phyloP scores from a whole-genome alignment of 2,888 invertebrate genomes.

The Oscheius sp. region DNA sequence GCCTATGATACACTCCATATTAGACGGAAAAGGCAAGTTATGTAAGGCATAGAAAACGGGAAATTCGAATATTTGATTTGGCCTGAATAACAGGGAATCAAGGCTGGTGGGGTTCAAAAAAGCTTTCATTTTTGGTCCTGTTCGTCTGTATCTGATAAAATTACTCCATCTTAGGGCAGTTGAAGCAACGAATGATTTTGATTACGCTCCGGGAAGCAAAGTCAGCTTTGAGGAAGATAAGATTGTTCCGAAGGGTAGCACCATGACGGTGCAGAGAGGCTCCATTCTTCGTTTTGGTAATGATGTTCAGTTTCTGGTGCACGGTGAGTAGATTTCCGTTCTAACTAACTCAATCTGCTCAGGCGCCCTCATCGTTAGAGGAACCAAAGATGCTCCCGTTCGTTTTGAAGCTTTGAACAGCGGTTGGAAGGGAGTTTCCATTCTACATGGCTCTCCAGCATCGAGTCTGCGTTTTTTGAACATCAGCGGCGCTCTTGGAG shows the following conservation, averaged over 20 bases:
- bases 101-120: not conserved
- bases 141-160: too few species aligned
- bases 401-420: constrained; percentile 31
- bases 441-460: constrained; percentile 29
- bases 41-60: not conserved
- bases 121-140: not conserved
- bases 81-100: not conserved
- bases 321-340: not conserved
- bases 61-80: constrained; percentile 6
- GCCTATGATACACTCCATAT: constrained; percentile 9
- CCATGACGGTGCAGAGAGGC: constrained; percentile 21
- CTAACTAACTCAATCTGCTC: not conserved
- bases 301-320: constrained; percentile 1
- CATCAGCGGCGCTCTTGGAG: constrained; percentile 34
- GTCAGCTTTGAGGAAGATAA: not conserved
- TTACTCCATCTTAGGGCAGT: constrained; percentile 10
- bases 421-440: constrained; percentile 39
- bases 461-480: constrained; percentile 32
- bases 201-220: constrained; percentile 6
- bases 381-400: constrained; percentile 31
- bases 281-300: constrained; percentile 3
- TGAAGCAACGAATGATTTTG: not conserved
- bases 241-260: constrained; percentile 5
- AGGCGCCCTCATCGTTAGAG: constrained; percentile 34
- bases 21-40: constrained; percentile 20